phyloP scores from a whole-genome alignment of 2,797 vertebrate genomes.

The Streptopelia turtur region DNA sequence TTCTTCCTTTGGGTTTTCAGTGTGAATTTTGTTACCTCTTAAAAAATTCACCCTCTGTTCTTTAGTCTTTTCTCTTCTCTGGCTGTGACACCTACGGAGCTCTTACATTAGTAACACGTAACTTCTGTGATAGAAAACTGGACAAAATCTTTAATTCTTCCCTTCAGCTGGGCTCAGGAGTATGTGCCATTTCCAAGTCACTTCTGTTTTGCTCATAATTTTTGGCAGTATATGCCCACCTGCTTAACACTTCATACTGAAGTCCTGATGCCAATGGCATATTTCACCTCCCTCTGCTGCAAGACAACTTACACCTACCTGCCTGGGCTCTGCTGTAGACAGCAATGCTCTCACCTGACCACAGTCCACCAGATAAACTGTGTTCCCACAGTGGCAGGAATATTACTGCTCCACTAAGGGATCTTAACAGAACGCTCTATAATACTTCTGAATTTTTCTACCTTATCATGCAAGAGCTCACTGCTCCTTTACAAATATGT shows the following conservation, averaged over 20 bases:
- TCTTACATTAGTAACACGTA: not conserved
- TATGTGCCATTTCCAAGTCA: not conserved
- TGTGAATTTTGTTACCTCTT: not conserved
- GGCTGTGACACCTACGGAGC: not conserved
- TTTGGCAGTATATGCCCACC: not conserved
- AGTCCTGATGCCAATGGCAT: not conserved
- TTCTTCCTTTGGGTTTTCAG: slow-evolving; percentile 11
- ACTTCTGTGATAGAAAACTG: not conserved
- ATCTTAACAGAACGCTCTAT: not conserved
- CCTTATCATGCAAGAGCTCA: not conserved
- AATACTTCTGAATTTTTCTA: not conserved
- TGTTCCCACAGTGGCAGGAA: not conserved
- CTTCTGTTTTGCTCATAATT: not conserved
- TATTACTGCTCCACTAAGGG: not conserved
- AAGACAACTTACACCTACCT: not conserved
- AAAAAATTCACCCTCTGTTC: not conserved
- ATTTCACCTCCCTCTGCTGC: not conserved
- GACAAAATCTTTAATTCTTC: not conserved
- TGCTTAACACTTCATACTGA: not conserved
- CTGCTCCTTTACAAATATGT: not conserved
- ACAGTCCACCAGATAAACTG: not conserved
- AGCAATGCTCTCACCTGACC: not conserved
- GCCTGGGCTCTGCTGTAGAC: not conserved
- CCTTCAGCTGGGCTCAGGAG: not conserved
- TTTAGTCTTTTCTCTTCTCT: not conserved